A percentile compares a stretch with the other conserved stretches of the same genome.
phyloP scores from a whole-genome alignment of 2,113 vertebrate genomes.

The Actenoides lindsayi region DNA sequence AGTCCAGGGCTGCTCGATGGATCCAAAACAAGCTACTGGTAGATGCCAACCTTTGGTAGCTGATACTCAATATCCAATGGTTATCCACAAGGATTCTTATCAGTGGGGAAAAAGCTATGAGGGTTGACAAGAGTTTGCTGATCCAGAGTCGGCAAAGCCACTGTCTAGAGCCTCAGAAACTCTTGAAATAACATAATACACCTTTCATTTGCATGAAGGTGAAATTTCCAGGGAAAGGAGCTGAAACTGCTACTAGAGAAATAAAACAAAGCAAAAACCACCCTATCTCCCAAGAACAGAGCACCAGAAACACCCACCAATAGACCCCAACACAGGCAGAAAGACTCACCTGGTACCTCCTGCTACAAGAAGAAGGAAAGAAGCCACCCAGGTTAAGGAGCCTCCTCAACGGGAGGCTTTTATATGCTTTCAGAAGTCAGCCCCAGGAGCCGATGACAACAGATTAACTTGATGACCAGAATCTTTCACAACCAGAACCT shows the following conservation, averaged over 20 bases:
- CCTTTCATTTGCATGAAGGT: accelerated
- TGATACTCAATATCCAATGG: background rate
- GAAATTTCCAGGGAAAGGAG: too few species aligned
- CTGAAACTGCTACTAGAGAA: background rate
- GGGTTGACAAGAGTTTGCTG: background rate
- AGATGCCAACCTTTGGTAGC: background rate
- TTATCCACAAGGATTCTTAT: background rate
- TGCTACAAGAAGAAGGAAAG: background rate
- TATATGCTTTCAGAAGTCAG: conserved; percentile 4
- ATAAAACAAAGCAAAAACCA: background rate
- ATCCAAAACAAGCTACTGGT: accelerated
- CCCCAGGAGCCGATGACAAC: background rate
- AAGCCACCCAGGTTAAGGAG: background rate
- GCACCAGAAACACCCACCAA: accelerated
- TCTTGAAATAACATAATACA: accelerated
- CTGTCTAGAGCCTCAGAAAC: background rate
- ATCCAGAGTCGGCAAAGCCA: background rate
- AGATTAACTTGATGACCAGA: conserved; percentile 41
- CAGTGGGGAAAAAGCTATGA: background rate
- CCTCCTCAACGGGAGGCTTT: background rate
- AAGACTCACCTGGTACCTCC: background rate
- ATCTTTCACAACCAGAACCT: conserved; percentile 61
- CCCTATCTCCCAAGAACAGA: background rate
- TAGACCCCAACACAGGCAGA: accelerated
- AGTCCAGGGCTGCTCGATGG: accelerated